Conservation (phyloP, 1,140 invertebrate genomes). For the Trichoplusia ni region DNA sequence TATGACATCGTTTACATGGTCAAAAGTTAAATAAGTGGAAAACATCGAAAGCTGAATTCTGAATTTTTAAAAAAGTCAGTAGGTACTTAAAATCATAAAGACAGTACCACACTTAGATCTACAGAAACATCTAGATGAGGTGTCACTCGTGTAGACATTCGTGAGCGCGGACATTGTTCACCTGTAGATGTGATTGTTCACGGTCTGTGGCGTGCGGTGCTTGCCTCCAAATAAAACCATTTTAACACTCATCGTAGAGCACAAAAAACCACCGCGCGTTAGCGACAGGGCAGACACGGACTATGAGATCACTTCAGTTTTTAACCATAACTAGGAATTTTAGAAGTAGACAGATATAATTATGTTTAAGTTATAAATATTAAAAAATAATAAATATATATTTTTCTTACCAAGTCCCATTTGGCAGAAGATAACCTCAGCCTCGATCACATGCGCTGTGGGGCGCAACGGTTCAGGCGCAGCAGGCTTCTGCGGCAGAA, state of each 20-base stretch:
- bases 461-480: constrained; percentile 53
- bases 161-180: constrained; percentile 32
- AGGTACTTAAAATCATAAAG: too few relatives aligned
- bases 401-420: constrained; percentile 84
- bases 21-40: too few relatives aligned
- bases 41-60: too few relatives aligned
- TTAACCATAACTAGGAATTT: constrained; percentile 3
- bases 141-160: constrained; percentile 14
- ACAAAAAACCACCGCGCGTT: constrained; percentile 31
- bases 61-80: too few relatives aligned
- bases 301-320: constrained; percentile 37
- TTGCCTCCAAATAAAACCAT: constrained; percentile 36
- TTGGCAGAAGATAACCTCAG: constrained; percentile 85
- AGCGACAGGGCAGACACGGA: constrained; percentile 27
- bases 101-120: too few relatives aligned
- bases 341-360: too few relatives aligned
- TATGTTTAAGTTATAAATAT: too few relatives aligned
- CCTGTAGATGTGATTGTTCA: constrained; percentile 44
- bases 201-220: constrained; percentile 36
- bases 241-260: constrained; percentile 13
- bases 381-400: background rate
- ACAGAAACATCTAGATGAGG: background rate
- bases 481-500: constrained; percentile 51
- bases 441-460: constrained; percentile 82
- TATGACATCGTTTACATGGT: too few relatives aligned